Percentiles rank a stretch among this genome's conserved stretches.
Conservation (phyloP, 2,888 invertebrate species). For the Folsomia manolachei region DNA sequence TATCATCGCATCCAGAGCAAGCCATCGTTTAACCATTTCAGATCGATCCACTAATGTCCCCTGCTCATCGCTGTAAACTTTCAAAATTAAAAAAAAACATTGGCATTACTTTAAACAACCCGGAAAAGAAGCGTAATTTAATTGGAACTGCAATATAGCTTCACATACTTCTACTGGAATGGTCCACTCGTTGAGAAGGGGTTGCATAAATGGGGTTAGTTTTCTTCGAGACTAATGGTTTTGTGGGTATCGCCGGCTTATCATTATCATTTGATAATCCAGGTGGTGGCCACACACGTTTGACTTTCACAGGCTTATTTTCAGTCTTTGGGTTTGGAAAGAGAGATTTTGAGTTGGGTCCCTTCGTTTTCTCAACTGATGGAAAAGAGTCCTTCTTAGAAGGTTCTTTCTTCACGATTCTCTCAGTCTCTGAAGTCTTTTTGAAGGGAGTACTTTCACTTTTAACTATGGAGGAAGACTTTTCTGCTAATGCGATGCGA, state of each 20-base stretch:
- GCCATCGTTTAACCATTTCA: constrained; percentile 50
- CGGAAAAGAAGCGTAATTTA: not conserved
- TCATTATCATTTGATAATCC: constrained; percentile 55
- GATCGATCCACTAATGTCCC: constrained; percentile 44
- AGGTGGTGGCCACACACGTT: constrained; percentile 58
- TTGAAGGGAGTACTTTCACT: constrained; percentile 20
- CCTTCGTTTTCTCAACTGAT: constrained; percentile 17
- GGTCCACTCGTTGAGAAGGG: constrained; percentile 56
- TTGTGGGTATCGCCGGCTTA: constrained; percentile 70
- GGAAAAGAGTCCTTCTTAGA: constrained; percentile 20
- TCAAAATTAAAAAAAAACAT: not conserved
- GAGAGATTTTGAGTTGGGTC: constrained; percentile 29
- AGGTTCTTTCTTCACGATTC: constrained; percentile 5
- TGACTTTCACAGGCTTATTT: constrained; percentile 50
- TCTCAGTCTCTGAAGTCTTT: constrained; percentile 11
- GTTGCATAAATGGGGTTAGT: constrained; percentile 72
- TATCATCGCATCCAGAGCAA: constrained; percentile 51
- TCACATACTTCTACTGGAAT: constrained; percentile 45
- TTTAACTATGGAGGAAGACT: constrained; percentile 1
- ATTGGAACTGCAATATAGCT: constrained; percentile 6
- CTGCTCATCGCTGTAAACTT: constrained; percentile 36
- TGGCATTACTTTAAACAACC: constrained; percentile 8
- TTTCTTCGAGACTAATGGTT: constrained; percentile 63
- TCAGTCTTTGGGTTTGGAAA: constrained; percentile 43
- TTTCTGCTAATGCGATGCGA: not conserved